phyloP scores from a whole-genome alignment of 2,797 vertebrate genomes.

The Sebastes paucispinis region DNA sequence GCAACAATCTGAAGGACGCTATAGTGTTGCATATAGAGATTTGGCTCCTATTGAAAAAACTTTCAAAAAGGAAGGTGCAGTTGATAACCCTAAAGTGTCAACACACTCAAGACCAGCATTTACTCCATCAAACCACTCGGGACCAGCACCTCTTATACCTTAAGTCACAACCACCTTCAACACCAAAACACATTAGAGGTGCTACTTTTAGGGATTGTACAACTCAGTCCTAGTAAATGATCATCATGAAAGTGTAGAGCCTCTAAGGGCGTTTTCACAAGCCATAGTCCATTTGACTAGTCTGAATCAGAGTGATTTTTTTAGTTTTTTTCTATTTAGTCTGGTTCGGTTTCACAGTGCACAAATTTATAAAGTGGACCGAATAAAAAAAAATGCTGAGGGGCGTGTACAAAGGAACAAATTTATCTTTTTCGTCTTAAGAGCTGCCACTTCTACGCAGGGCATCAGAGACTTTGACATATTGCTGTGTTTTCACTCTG shows the following conservation, averaged over 20 bases:
- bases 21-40: neutral
- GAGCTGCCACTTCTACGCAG: too few relatives aligned
- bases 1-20: neutral
- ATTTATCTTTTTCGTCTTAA: too few relatives aligned
- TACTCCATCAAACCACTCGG: neutral
- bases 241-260: neutral
- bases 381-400: too few relatives aligned
- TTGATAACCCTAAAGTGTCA: slow-evolving; percentile 3
- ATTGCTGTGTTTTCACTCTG: too few relatives aligned
- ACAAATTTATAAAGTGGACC: too few relatives aligned
- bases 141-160: neutral
- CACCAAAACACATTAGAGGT: neutral
- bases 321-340: too few relatives aligned
- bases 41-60: neutral
- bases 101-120: neutral
- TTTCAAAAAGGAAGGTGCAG: neutral
- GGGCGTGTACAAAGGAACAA: too few relatives aligned
- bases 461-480: too few relatives aligned
- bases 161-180: neutral
- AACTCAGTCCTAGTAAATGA: neutral
- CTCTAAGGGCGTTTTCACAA: too few relatives aligned
- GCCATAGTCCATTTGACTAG: too few relatives aligned
- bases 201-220: neutral
- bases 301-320: too few relatives aligned
- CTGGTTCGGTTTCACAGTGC: too few relatives aligned